Evolutionary conservation across 2,797 vertebrate species (phyloP).

Genomic region (Melanotaenia nigrans): DNA sequence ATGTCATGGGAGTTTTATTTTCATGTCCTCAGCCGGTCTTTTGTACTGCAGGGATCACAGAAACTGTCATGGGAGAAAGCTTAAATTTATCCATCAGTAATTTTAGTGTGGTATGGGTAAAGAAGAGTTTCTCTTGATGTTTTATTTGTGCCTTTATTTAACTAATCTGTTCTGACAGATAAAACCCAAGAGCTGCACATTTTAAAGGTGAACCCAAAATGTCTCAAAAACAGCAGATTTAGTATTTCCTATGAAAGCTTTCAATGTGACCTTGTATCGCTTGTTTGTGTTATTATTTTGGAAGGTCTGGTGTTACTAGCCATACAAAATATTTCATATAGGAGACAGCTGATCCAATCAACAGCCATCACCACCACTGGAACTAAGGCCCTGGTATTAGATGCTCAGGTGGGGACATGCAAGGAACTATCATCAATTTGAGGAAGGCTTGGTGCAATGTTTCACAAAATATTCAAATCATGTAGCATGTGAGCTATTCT

Average conservation of each 20-base stretch:
- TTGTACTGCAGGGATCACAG: neutral
- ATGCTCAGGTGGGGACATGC: neutral
- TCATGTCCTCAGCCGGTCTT: neutral
- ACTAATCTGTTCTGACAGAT: conserved; percentile 31
- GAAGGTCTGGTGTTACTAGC: conserved; percentile 11
- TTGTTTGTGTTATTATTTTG: neutral
- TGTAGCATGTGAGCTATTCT: conserved; percentile 69
- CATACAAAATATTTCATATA: conserved; percentile 5
- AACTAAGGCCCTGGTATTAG: conserved; percentile 2
- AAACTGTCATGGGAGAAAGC: neutral
- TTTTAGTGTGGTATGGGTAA: conserved; percentile 22
- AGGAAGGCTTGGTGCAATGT: conserved; percentile 18
- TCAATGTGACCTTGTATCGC: conserved; percentile 6
- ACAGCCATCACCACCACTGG: neutral
- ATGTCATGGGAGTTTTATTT: conserved; percentile 29
- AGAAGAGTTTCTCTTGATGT: conserved; percentile 27
- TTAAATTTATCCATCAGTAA: neutral
- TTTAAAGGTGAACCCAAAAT: conserved; percentile 28
- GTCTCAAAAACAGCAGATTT: neutral
- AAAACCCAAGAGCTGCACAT: neutral
- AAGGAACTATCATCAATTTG: conserved; percentile 8
- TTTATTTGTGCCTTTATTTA: conserved; percentile 76
- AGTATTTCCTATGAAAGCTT: conserved; percentile 15
- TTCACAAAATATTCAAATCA: conserved; percentile 48
- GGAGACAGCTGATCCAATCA: conserved; percentile 17